Evolutionary conservation across 2,888 invertebrate species (phyloP), one percentile per base, ranked within the genome.

Genomic region (Drosophila helvetica): DNA sequence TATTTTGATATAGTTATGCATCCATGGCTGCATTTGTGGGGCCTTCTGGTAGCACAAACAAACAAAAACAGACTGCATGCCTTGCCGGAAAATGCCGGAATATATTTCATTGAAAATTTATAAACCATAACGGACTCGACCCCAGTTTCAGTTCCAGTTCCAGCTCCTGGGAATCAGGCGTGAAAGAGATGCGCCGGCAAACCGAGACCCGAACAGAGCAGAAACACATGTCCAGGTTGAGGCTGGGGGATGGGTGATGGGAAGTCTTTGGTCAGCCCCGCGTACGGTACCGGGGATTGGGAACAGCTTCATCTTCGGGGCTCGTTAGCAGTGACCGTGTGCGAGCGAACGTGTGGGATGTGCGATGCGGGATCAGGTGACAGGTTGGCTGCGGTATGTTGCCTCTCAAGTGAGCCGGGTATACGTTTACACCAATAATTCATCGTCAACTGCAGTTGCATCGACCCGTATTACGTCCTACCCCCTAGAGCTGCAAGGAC

Each of bases 381-480:
- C 84, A 74, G 43, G 65, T 45, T 66, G 65, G 84, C 80, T 85
- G 87, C 80, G 87, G 86, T 85, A 70, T 74, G 77, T 74, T 82
- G 78, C 75, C 80, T 84, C 87, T 88, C 75, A 82, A 88, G 86
- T 86, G 84, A 81, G 79, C 81, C 77, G 50, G 79, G 81, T 78
- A 73, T 86, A 70, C 57, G 79, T 78, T 86, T 79, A 80, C 72
- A 86, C 66, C 78, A 86, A 88, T 88, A 89, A 89, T 77, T 88
- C 88, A 88, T 86, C 78, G 75, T 81, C 77, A 88, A 86, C 78
- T 86, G 72, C 66, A 87, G 59, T 83, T 77, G 88, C 81, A 81
- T 69, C 75, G 72, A 87, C 60, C 75, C 88, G 73, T 81, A 81
- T 78, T 70, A 83, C 76, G 79, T 80, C 70, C 72, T 64, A 64